These are phyloP conservation scores for Brenthis hecate DNA, from an alignment of 2,888 invertebrate species.

Conservation along the genomic window DNA sequence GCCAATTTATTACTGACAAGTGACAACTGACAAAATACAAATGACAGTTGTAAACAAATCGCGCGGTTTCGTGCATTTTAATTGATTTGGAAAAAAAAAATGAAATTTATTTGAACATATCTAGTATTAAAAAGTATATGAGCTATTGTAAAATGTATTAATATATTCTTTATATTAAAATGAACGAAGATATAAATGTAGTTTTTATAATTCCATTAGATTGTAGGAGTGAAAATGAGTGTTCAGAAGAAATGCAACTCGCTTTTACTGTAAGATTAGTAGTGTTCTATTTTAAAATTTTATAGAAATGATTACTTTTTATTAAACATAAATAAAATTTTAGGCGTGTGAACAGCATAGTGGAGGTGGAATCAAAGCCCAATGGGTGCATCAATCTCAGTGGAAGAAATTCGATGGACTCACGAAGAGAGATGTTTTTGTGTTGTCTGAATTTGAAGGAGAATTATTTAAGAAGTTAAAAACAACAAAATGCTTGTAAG, in stretches of 20 bases:
- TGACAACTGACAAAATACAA: conserved; percentile 10
- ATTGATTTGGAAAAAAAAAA: conserved; percentile 3
- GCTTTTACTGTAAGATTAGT: conserved; percentile 79
- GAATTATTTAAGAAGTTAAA: conserved; percentile 85
- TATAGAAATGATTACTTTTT: conserved; percentile 29
- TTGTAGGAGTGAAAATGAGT: conserved; percentile 75
- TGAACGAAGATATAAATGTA: conserved; percentile 70
- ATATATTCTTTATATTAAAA: conserved; percentile 41
- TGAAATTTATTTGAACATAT: neutral
- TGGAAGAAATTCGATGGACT: conserved; percentile 83
- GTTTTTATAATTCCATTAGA: conserved; percentile 80
- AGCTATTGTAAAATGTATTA: conserved; percentile 2
- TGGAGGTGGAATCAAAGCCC: conserved; percentile 78
- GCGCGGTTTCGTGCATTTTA: conserved; percentile 18
- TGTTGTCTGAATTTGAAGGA: conserved; percentile 90
- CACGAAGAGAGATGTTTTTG: conserved; percentile 87
- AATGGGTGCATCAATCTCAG: conserved; percentile 85
- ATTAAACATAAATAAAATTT: conserved; percentile 36
- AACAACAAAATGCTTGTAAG: conserved; percentile 87
- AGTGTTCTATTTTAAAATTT: neutral
- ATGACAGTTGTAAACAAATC: conserved; percentile 41
- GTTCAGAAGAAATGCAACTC: conserved; percentile 83
- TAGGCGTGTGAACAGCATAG: conserved; percentile 83
- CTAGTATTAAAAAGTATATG: neutral
- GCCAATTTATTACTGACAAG: neutral